A percentile compares a stretch with the other conserved stretches of the same genome.
phyloP scores from a whole-genome alignment of 2,113 vertebrate genomes.

The Leucopternis melanops region DNA sequence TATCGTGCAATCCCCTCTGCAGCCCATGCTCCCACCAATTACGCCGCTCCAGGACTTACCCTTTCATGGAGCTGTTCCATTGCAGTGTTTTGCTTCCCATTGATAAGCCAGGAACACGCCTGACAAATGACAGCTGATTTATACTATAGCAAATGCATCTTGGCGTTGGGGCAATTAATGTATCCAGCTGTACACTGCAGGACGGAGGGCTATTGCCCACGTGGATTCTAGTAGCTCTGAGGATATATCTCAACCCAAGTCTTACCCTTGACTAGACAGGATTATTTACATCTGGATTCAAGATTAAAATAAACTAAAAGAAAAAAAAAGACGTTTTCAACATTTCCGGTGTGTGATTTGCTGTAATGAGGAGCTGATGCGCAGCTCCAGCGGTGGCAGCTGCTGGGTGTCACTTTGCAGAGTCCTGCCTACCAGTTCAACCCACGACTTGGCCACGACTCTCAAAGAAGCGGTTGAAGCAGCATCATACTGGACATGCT shows the following conservation, averaged over 20 bases:
- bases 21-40: neutral
- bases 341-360: neutral
- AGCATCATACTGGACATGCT: neutral
- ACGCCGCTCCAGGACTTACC: neutral
- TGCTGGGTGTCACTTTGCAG: neutral
- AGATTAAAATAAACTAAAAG: neutral
- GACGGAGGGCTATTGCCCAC: rapidly evolving
- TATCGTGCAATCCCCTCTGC: neutral
- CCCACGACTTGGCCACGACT: neutral
- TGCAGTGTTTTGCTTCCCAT: neutral
- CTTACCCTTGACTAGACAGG: neutral
- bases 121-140: neutral
- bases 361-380: neutral
- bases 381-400: neutral
- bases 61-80: neutral
- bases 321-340: neutral
- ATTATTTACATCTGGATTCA: neutral
- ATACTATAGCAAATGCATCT: neutral
- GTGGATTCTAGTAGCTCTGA: neutral
- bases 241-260: neutral
- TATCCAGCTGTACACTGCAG: neutral
- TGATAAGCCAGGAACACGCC: neutral
- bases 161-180: neutral
- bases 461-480: neutral
- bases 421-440: neutral